Base-by-base conservation (phyloP, 2,888 invertebrate species). In the Caenorhabditis macrosperma region DNA sequence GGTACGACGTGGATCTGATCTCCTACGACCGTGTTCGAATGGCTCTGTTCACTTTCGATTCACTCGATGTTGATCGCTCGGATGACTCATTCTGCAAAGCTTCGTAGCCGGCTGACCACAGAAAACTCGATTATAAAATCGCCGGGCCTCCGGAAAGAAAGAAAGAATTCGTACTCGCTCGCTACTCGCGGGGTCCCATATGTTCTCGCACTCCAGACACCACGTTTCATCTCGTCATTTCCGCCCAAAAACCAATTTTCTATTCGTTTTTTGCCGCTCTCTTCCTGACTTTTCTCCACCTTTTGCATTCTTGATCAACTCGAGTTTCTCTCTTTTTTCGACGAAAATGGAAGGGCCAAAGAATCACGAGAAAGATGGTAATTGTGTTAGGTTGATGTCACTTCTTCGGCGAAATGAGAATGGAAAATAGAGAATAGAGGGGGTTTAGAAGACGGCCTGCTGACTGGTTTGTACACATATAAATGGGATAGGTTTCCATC, bases 11-110 rank as follows among this genome's bases (percentile, higher is more conserved):
- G 1, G 81, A 81, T 57, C 10, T 66, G 1, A 41, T 59, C 2
- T 72, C 76, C 3, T 83, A 78, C 38, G 67, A 69, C 52, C 72
- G 81, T 26, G 83, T 83, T 35, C 66, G 83, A n/a, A 83, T 83
- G 83, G 78, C 83, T 54, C 59, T 83, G 5, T 83, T 74, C 68
- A 55, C 63, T 12, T 79, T 74, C 48, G 78, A 79, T 22, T 60
- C 78, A 1, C 5, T 52, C 10, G n/a, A 10, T 10, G 24, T 78
- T 10, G 38, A 72, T 30, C 46, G 28, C 15, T 22, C 28, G 6
- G 68, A 68, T 41, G 24, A 10, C 1, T 68, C 68, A 22, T 76
- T 68, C 46, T 77, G 68, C 30, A 22, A 12, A n/a, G 33, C 22
- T 26, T 12, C n/a, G 22, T 48, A 24, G 7, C n/a, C 0, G 17